Evolutionary conservation across 92 coral and sea anemone species (phyloP), one percentile per base, ranked within the genome.

Genomic region (Bergia puertoricense): DNA sequence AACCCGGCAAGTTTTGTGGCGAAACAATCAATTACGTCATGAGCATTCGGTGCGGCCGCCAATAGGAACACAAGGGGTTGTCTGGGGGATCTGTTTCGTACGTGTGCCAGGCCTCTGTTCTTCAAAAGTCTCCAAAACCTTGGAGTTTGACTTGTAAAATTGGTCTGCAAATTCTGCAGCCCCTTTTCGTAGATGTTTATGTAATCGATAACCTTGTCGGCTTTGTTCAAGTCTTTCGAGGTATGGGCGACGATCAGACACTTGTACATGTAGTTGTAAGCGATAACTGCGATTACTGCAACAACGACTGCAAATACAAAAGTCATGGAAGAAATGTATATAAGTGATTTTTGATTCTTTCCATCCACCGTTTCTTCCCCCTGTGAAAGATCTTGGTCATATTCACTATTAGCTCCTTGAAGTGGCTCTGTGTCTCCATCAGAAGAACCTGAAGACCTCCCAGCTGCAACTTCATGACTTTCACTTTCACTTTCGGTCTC

Each of bases 21-120:
- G 18, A 96, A 81, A 41, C 99, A 96, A 45, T 96, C 93, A 18
- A 92, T 93, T 22, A 81, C 82, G 0, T 37, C 82, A 57, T 93
- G 96, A 22, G 96, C 96, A 13, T 90, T 45, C 0, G 98, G 96
- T 15, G 92, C 88, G 51, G 98, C 96, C 6, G 91, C 98, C 76
- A 96, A 77, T 85, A 95, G 50, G 23, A 96, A 69, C 5, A 96
- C 98, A 80, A 96, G 92, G 3, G 99, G 98, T 45, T 93, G 95
- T 0, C 74, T 89, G 16, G 96, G 96, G 18, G 71, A 30, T 2
- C 65, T 76, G 20, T 91, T 87, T 30, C 91, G 89, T 18, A 96
- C 79, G 80, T 96, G 96, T 0, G 99, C 90, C 74, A 88, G 10
- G 36, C 95, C 94, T 76, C 99, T 88, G 40, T 65, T 79, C 56